These are phyloP conservation scores for Bombus pascuorum DNA, from an alignment of 1,140 invertebrate genomes.

Conservation along the genomic window DNA sequence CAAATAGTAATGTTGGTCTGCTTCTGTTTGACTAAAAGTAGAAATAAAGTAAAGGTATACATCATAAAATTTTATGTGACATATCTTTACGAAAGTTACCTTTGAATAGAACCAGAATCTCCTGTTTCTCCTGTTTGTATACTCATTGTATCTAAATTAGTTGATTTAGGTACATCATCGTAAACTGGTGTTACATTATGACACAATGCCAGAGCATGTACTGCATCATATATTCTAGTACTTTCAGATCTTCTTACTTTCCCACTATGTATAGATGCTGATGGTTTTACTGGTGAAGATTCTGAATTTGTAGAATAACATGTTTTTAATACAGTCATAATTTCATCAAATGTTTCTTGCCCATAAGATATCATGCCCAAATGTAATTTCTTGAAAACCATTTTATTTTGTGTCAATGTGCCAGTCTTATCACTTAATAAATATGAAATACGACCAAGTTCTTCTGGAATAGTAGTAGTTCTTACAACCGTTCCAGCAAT, in stretches of 20 bases:
- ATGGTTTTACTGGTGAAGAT: slow-evolving; percentile 71
- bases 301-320: slow-evolving; percentile 75
- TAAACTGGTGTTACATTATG: slow-evolving; percentile 99
- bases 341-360: slow-evolving; percentile 93
- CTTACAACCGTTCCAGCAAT: slow-evolving; percentile 98
- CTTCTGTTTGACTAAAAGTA: slow-evolving; percentile 84
- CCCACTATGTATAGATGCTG: slow-evolving; percentile 73
- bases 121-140: slow-evolving; percentile 74
- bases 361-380: slow-evolving; percentile 94
- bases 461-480: slow-evolving; percentile 99
- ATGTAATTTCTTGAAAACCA: slow-evolving; percentile 98
- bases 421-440: slow-evolving; percentile 99
- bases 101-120: slow-evolving; percentile 79
- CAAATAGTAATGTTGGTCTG: slow-evolving; percentile 85
- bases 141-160: slow-evolving; percentile 75
- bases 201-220: slow-evolving; percentile 97
- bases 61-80: background rate
- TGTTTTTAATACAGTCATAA: slow-evolving; percentile 80
- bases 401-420: slow-evolving; percentile 99
- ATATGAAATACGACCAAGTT: slow-evolving; percentile 97
- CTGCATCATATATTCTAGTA: slow-evolving; percentile 93
- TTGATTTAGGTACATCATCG: slow-evolving; percentile 83
- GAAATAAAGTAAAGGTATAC: background rate
- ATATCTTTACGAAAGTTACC: slow-evolving; percentile 59
- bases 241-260: slow-evolving; percentile 87